These are phyloP conservation scores for Varecia variegata DNA, from an alignment of 2,797 vertebrate species.

Conservation along the genomic window DNA sequence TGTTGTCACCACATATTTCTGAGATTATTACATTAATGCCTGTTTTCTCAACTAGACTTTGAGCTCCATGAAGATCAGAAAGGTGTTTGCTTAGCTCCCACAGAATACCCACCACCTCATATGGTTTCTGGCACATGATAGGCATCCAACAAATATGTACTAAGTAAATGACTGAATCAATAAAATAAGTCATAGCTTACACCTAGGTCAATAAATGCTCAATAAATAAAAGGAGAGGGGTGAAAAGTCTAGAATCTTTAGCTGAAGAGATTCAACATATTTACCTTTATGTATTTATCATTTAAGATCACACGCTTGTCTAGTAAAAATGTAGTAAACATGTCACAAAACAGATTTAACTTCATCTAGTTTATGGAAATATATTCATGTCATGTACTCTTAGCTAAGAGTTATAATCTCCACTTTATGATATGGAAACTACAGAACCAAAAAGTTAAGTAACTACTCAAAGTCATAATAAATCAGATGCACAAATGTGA, in stretches of 20 bases:
- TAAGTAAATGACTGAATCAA: not conserved
- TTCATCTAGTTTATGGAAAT: not conserved
- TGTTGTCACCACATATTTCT: not conserved
- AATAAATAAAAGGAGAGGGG: not conserved
- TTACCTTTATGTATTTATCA: not conserved
- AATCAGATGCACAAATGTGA: conserved; percentile 39
- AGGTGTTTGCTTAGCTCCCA: not conserved
- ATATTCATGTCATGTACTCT: not conserved
- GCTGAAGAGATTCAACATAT: not conserved
- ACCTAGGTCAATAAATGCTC: not conserved
- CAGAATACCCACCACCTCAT: not conserved
- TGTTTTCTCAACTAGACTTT: not conserved
- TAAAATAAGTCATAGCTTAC: not conserved
- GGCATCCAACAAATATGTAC: conserved; percentile 7
- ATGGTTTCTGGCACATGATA: not conserved
- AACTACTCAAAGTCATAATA: conserved; percentile 27
- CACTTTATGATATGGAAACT: not conserved
- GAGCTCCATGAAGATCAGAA: not conserved
- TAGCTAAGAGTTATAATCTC: conserved; percentile 6
- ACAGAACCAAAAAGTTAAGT: not conserved
- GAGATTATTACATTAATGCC: not conserved
- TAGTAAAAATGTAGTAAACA: conserved; percentile 11
- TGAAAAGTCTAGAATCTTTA: not conserved
- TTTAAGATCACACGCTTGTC: conserved; percentile 22
- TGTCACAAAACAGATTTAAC: not conserved